phyloP scores from a whole-genome alignment of 1,140 invertebrate species.

The Sinonovacula constricta region DNA sequence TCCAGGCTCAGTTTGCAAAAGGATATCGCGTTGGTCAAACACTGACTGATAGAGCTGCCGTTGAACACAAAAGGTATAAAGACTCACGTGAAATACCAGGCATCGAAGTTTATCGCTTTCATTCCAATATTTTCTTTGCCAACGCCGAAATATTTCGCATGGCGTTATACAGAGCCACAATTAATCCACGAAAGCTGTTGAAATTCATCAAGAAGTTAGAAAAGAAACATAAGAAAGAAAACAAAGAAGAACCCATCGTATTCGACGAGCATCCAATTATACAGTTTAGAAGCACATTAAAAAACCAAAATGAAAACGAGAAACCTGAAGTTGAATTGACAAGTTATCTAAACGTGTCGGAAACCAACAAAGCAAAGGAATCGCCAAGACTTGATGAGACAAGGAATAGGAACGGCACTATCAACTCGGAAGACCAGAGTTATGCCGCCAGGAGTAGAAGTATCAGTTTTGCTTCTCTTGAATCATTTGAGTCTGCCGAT shows the following conservation, averaged over 20 bases:
- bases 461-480: conserved; percentile 55
- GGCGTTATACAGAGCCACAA: conserved; percentile 68
- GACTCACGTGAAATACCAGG: conserved; percentile 73
- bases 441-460: conserved; percentile 32
- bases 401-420: conserved; percentile 20
- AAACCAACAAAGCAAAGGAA: conserved; percentile 26
- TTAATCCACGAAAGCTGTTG: conserved; percentile 69
- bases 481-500: conserved; percentile 56
- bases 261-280: conserved; percentile 15
- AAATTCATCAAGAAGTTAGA: conserved; percentile 72
- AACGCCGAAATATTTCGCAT: conserved; percentile 79
- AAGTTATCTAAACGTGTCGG: conserved; percentile 36
- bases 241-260: conserved; percentile 44
- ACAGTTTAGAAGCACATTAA: no score
- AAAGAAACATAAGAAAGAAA: conserved; percentile 44
- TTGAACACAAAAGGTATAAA: conserved; percentile 62
- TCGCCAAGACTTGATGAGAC: conserved; percentile 33
- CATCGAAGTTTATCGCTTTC: conserved; percentile 79
- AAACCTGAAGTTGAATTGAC: conserved; percentile 34
- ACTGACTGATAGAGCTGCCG: conserved; percentile 60
- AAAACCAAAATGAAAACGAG: conserved; percentile 23
- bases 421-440: conserved; percentile 25
- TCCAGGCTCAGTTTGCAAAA: conserved; percentile 73
- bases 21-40: conserved; percentile 68
- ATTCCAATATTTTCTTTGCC: conserved; percentile 79